Conservation (phyloP, 2,113 vertebrate species). For the Cephalopterus ornatus region DNA sequence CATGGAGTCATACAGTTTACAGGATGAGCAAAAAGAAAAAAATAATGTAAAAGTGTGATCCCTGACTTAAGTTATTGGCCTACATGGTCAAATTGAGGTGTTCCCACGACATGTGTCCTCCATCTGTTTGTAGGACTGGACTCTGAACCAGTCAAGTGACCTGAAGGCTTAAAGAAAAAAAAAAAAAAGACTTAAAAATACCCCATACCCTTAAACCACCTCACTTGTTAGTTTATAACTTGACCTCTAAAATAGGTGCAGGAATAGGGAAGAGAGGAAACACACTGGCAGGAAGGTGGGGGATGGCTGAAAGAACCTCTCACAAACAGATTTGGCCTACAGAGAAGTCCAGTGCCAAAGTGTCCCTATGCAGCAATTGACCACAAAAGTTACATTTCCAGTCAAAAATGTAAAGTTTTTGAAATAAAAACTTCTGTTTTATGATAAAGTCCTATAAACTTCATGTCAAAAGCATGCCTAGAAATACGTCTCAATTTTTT, state of each 20-base stretch:
- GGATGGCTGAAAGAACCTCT: not conserved
- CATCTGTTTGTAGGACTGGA: not conserved
- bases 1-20: not conserved
- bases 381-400: not conserved
- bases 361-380: not conserved
- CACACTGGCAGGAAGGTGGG: not conserved
- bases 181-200: not conserved
- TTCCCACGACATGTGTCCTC: not conserved
- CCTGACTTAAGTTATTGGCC: not conserved
- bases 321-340: not conserved
- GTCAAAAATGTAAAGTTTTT: not conserved
- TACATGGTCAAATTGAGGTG: not conserved
- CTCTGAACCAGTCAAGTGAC: not conserved
- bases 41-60: not conserved
- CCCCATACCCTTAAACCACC: not conserved
- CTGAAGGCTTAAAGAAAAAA: not conserved
- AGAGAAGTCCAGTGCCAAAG: not conserved
- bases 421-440: not conserved
- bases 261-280: not conserved
- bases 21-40: not conserved
- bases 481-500: not conserved
- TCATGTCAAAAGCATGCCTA: not conserved
- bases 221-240: not conserved
- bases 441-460: not conserved
- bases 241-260: not conserved